Conservation (phyloP, 2,113 vertebrate species). For the Jacana jacana region DNA sequence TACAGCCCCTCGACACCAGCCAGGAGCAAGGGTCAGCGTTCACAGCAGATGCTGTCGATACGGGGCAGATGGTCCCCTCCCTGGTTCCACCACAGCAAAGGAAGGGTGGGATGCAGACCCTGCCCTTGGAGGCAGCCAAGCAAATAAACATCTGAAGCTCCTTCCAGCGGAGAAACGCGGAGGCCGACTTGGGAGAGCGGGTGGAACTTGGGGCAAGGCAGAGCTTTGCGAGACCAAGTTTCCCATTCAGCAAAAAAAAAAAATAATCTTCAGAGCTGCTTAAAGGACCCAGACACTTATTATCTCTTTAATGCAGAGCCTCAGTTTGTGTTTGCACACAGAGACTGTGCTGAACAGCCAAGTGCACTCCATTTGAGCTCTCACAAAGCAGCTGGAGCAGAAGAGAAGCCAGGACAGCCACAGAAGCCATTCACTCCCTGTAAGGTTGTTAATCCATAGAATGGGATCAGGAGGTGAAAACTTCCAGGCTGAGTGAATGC, state of each 20-base stretch:
- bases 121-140: not conserved
- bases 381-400: not conserved
- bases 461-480: not conserved
- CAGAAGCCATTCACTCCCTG: not conserved
- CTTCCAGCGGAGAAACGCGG: not conserved
- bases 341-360: not conserved
- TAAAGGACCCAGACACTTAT: too few species aligned
- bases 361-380: rapidly evolving
- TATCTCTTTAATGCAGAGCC: not conserved
- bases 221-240: not conserved
- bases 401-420: not conserved
- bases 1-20: not conserved
- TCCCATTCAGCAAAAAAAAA: not conserved
- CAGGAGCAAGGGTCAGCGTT: not conserved
- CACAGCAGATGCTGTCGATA: not conserved
- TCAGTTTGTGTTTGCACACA: not conserved
- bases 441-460: not conserved
- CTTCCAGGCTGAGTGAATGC: not conserved
- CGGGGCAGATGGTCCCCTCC: not conserved
- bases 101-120: not conserved
- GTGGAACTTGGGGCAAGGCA: not conserved
- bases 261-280: not conserved
- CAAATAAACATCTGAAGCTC: not conserved
- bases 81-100: rapidly evolving
- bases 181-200: not conserved